Evolutionary conservation across 2,797 vertebrate genomes (phyloP), one percentile per base, ranked within the genome.

Genomic region (Siniperca obscura): DNA sequence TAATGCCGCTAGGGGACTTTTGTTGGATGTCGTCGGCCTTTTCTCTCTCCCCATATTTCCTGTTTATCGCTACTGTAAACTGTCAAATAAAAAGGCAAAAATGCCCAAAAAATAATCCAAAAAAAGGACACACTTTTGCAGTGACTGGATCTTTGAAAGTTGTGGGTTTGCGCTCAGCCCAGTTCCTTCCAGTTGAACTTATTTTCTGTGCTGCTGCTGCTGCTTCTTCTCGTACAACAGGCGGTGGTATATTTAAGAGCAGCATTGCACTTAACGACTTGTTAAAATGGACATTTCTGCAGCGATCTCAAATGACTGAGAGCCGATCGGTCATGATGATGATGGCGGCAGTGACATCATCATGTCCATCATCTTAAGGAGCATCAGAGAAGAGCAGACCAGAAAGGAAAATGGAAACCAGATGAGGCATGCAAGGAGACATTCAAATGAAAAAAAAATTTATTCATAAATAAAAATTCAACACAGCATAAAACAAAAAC

Each of bases 401-500:
- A 74, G 71, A 80, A 6, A 84, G 48, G 40, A 70, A 68, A 56
- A 76, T 4, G 61, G 74, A 89, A 87, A 81, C 82, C 81, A 85
- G 82, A 93, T 38, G 88, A 94, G 83, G 90, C 94, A 95, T 95
- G 94, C 94, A 91, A 62, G 76, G 36, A 50, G 22, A 88, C 92
- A 87, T 85, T 87, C 82, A 82, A 74, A 75, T 64, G 62, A 74
- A 92, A 86, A 30, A 36, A 87, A 13, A 90, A n/a, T 96, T 96
- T 96, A 96, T 96, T 96, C 79, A 93, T 90, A 93, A 95, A 93
- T 91, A 90, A 90, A 93, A 90, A 69, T 19, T 85, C 81, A 92
- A 85, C 74, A 92, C 86, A 87, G 82, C 62, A 85, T 30, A 78
- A 85, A 83, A 79, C 3, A 85, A 87, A 92, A 87, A 86, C 70